phyloP scores from a whole-genome alignment of 2,797 vertebrate genomes.

The Hoplostethus atlanticus region DNA sequence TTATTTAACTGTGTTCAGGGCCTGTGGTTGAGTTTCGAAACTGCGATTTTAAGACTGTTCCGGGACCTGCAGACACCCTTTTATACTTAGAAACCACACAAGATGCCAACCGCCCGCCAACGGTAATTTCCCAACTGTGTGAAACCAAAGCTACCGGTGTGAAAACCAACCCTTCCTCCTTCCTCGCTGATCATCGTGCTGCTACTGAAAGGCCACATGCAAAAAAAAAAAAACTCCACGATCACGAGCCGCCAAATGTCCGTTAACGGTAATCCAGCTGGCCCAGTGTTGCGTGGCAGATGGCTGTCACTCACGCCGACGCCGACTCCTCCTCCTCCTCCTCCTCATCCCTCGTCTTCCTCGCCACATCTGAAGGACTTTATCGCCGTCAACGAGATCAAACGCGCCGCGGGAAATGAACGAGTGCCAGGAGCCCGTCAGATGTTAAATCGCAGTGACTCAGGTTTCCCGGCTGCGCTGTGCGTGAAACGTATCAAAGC shows the following conservation, averaged over 20 bases:
- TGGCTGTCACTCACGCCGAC: constrained; percentile 35
- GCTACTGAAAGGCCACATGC: constrained; percentile 46
- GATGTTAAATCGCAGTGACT: too few relatives aligned
- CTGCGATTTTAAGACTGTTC: too few relatives aligned
- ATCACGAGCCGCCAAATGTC: constrained; percentile 72
- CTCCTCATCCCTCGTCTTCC: constrained; percentile 12
- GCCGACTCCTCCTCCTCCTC: constrained; percentile 6
- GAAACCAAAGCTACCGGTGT: constrained; percentile 9
- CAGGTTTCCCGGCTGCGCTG: too few relatives aligned
- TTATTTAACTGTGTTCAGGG: too few relatives aligned
- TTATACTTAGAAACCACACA: constrained; percentile 12
- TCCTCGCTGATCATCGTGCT: constrained; percentile 61
- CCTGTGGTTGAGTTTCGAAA: too few relatives aligned
- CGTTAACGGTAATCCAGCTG: constrained; percentile 63
- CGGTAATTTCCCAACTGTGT: not conserved
- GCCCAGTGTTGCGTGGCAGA: constrained; percentile 28
- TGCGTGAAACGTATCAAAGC: too few relatives aligned
- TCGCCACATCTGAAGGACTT: constrained; percentile 28
- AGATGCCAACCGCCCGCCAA: constrained; percentile 30
- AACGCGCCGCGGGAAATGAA: too few relatives aligned
- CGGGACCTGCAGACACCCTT: not conserved
- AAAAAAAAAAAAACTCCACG: constrained; percentile 33
- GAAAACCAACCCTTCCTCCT: constrained; percentile 48
- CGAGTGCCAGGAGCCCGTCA: too few relatives aligned
- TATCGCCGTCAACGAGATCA: too few relatives aligned